Evolutionary conservation across 2,888 invertebrate genomes (phyloP).

Genomic region (Phyto melanocephala): DNA sequence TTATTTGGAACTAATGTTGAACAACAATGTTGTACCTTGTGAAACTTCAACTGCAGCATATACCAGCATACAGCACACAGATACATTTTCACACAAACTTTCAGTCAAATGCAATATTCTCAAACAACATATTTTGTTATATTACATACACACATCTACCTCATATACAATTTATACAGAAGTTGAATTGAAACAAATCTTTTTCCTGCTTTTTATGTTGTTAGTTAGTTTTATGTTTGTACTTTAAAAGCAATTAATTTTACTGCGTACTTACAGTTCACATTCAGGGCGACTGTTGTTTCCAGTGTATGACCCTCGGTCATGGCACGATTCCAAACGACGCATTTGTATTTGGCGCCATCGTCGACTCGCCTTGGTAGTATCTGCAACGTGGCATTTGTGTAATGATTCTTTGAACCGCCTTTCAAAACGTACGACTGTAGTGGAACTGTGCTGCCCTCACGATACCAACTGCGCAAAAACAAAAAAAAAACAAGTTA

Average conservation of each 20-base stretch:
- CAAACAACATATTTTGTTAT: neutral
- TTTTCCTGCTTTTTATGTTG: neutral
- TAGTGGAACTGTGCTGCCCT: slow-evolving; percentile 86
- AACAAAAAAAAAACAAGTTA: neutral
- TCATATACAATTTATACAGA: neutral
- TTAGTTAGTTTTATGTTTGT: slow-evolving; percentile 26
- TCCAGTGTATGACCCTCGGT: slow-evolving; percentile 88
- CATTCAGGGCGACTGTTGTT: slow-evolving; percentile 88
- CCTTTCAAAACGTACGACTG: slow-evolving; percentile 86
- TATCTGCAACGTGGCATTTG: slow-evolving; percentile 87
- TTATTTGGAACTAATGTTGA: slow-evolving; percentile 29
- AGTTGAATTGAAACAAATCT: slow-evolving; percentile 22
- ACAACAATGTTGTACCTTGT: slow-evolving; percentile 33
- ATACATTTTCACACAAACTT: neutral
- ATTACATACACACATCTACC: neutral
- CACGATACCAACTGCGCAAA: slow-evolving; percentile 86
- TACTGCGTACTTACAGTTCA: slow-evolving; percentile 88
- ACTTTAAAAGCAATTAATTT: slow-evolving; percentile 61
- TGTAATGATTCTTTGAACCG: slow-evolving; percentile 86
- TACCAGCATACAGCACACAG: neutral
- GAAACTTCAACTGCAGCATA: slow-evolving; percentile 22
- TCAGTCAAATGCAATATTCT: neutral
- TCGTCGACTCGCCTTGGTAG: slow-evolving; percentile 91
- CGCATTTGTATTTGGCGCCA: slow-evolving; percentile 89
- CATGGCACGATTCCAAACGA: slow-evolving; percentile 94